Evolutionary conservation across 2,888 invertebrate genomes (phyloP).

Genomic region (Exocentrus adspersus): DNA sequence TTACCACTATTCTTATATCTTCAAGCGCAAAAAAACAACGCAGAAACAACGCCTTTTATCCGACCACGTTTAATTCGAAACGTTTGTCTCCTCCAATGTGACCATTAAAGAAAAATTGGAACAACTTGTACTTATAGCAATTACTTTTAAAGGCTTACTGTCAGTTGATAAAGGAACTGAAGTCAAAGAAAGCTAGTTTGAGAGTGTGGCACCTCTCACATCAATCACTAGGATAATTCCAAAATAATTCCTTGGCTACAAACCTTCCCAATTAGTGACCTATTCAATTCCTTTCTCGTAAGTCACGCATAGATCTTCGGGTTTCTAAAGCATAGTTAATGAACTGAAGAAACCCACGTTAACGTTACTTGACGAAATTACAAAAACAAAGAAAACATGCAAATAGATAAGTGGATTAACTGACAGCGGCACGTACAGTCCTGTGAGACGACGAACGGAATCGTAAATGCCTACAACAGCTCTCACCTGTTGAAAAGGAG

Average conservation of each 20-base stretch:
- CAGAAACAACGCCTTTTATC: too few relatives aligned
- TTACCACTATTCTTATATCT: too few relatives aligned
- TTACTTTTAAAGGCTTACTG: background rate
- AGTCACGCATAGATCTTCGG: background rate
- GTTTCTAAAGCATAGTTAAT: constrained; percentile 2
- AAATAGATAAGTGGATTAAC: constrained; percentile 15
- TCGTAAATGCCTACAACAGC: background rate
- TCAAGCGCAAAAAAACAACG: too few relatives aligned
- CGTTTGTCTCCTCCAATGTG: too few relatives aligned
- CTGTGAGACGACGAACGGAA: constrained; percentile 9
- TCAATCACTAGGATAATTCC: too few relatives aligned
- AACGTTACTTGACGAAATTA: background rate
- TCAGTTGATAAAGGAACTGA: background rate
- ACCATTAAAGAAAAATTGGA: too few relatives aligned
- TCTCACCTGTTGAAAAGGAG: constrained; percentile 13
- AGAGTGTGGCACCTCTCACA: background rate
- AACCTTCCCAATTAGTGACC: too few relatives aligned
- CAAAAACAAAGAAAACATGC: constrained; percentile 5
- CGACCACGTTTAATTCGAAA: too few relatives aligned
- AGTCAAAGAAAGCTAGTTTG: too few relatives aligned
- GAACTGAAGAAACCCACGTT: background rate
- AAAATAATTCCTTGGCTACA: too few relatives aligned
- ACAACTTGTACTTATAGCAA: too few relatives aligned
- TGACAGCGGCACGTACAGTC: constrained; percentile 6
- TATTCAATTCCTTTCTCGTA: too few relatives aligned